Percentiles rank a stretch among this genome's conserved stretches.
phyloP scores from a whole-genome alignment of 2,888 invertebrate genomes.

The Sinodicranocentrus sp. region DNA sequence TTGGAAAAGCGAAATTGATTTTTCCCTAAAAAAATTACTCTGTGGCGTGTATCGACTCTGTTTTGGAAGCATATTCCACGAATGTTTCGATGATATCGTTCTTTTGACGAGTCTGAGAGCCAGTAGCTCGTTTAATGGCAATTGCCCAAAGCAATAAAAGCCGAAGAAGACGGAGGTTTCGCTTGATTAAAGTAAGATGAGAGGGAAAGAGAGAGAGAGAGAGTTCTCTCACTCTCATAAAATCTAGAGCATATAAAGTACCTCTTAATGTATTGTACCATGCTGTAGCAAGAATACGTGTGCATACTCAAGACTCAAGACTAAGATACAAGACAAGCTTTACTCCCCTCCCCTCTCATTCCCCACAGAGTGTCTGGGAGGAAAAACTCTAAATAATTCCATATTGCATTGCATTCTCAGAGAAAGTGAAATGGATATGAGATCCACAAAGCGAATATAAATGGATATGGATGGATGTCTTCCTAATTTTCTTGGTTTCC shows the following conservation, averaged over 20 bases:
- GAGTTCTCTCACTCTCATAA: neutral
- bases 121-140: slow-evolving; percentile 7
- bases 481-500: slow-evolving; percentile 40
- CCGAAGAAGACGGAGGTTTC: slow-evolving; percentile 25
- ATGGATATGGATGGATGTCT: slow-evolving; percentile 31
- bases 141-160: slow-evolving; percentile 57
- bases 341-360: neutral
- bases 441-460: neutral
- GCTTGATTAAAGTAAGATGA: slow-evolving; percentile 21
- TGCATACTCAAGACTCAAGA: neutral
- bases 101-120: too few relatives aligned
- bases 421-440: too few relatives aligned
- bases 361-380: slow-evolving; percentile 4
- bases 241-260: slow-evolving; percentile 16
- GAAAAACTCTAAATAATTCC: slow-evolving; percentile 25
- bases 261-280: slow-evolving; percentile 17
- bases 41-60: too few relatives aligned
- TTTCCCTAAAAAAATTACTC: too few relatives aligned
- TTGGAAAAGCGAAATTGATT: too few relatives aligned
- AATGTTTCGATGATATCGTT: too few relatives aligned
- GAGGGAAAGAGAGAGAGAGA: neutral
- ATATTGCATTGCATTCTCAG: slow-evolving; percentile 11
- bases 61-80: too few relatives aligned
- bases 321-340: too few relatives aligned
- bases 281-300: neutral